Conservation (phyloP, 2,113 vertebrate species). For the Murina feae region DNA sequence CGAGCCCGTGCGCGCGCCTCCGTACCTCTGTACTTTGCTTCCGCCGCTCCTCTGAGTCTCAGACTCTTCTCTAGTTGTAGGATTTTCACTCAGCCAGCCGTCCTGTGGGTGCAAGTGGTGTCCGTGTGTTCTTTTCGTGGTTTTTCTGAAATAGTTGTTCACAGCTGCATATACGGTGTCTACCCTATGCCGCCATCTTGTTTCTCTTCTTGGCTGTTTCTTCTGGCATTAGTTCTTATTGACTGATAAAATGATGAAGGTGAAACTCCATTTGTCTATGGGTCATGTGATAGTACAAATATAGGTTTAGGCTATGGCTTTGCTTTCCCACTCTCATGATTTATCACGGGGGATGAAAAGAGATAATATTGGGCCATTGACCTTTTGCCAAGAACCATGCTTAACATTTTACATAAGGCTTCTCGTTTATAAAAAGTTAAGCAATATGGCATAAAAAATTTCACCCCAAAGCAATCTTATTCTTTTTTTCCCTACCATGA, state of each 20-base stretch:
- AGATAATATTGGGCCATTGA: neutral
- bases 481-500: neutral
- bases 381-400: neutral
- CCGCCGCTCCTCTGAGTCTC: too few species aligned
- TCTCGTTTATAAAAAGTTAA: slow-evolving; percentile 18
- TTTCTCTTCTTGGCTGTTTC: too few species aligned
- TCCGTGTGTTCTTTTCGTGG: too few species aligned
- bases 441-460: neutral
- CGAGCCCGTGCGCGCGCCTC: too few species aligned
- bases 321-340: neutral
- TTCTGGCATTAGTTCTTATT: neutral
- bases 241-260: neutral
- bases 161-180: too few species aligned
- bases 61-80: too few species aligned
- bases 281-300: neutral
- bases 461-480: neutral
- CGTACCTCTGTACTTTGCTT: too few species aligned
- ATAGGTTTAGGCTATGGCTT: neutral
- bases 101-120: too few species aligned
- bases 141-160: too few species aligned
- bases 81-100: too few species aligned
- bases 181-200: too few species aligned
- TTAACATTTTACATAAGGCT: neutral
- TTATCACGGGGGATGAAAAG: neutral
- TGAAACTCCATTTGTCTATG: neutral